Percentiles rank a stretch among this genome's conserved stretches.
Conservation (phyloP, 2,888 invertebrate genomes). For the Anaspis maculata region DNA sequence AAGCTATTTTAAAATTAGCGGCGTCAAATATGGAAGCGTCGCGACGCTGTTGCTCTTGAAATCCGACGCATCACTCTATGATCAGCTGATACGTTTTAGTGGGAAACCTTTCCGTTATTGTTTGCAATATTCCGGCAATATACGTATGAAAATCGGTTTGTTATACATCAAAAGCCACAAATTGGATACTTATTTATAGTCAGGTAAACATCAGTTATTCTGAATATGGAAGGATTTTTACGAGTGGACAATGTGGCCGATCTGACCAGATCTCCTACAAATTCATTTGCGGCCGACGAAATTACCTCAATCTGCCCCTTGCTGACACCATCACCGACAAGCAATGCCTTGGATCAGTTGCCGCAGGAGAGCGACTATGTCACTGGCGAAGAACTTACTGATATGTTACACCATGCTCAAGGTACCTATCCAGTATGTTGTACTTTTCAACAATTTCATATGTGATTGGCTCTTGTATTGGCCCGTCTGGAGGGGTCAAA, state of each 20-base stretch:
- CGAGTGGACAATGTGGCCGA: conserved; percentile 23
- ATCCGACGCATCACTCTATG: neutral
- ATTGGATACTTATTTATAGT: too few species aligned
- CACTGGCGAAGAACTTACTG: conserved; percentile 35
- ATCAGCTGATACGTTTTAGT: neutral
- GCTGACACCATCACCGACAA: conserved; percentile 42
- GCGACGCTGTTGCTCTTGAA: neutral
- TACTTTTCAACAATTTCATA: neutral
- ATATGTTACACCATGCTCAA: conserved; percentile 36
- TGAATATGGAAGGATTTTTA: conserved; percentile 22
- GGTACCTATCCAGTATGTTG: conserved; percentile 22
- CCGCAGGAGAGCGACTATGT: conserved; percentile 34
- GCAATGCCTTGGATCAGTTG: conserved; percentile 37
- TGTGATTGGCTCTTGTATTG: neutral
- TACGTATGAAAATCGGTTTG: too few species aligned
- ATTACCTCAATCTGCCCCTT: conserved; percentile 41
- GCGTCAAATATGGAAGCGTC: neutral
- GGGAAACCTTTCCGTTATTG: too few species aligned
- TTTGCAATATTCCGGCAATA: too few species aligned
- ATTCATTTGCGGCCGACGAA: conserved; percentile 39
- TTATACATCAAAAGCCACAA: too few species aligned
- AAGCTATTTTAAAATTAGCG: neutral
- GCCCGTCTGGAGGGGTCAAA: too few species aligned
- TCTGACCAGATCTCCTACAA: conserved; percentile 35
- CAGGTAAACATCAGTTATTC: neutral